Conservation (phyloP, 1,140 invertebrate species). For the Eurosta solidaginis region DNA sequence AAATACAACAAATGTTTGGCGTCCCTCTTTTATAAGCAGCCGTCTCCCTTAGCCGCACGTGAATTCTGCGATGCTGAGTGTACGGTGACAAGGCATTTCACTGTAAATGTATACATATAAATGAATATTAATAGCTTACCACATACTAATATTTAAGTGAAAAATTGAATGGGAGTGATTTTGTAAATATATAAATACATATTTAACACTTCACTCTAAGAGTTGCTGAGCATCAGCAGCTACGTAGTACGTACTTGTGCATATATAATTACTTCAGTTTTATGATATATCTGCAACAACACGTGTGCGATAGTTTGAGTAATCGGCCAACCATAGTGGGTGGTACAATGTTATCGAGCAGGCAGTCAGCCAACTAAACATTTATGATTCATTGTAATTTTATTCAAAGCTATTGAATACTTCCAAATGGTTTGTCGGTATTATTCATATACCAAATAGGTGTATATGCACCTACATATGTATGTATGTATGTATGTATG, state of each 20-base stretch:
- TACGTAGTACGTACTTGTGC: neutral
- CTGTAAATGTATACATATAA: too few relatives aligned
- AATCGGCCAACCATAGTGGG: neutral
- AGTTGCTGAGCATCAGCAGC: neutral
- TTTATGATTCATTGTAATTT: slow-evolving; percentile 29
- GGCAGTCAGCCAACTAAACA: neutral
- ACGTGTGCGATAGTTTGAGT: neutral
- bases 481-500: neutral
- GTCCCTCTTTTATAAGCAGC: too few relatives aligned
- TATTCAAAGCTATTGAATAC: slow-evolving; percentile 24
- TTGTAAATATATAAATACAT: neutral
- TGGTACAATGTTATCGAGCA: neutral
- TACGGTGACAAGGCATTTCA: too few relatives aligned
- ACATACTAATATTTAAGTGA: neutral
- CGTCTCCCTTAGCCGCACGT: too few relatives aligned
- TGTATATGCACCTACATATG: neutral
- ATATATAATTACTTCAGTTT: neutral
- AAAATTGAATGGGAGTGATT: neutral
- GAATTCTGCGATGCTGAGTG: too few relatives aligned
- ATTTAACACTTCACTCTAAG: neutral
- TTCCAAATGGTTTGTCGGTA: slow-evolving; percentile 24
- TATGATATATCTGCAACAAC: neutral
- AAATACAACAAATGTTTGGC: too few relatives aligned
- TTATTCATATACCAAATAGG: neutral
- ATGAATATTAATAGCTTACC: too few relatives aligned